Conservation (phyloP, 1,140 invertebrate genomes). For the Heliconius hewitsoni region DNA sequence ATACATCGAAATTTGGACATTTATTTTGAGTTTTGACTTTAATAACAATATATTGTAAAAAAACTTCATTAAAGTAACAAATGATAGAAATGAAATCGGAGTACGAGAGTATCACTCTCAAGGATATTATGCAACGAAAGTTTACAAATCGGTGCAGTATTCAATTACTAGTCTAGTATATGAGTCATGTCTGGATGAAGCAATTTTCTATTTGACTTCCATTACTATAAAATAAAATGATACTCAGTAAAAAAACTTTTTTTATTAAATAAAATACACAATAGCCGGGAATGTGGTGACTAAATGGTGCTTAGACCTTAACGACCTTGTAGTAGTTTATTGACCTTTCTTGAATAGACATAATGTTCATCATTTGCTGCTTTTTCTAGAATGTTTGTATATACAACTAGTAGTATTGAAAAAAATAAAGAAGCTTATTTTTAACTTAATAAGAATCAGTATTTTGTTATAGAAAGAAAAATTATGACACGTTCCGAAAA, state of each 20-base stretch:
- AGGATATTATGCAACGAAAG: slow-evolving; percentile 13
- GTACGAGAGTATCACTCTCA: neutral
- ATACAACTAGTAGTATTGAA: neutral
- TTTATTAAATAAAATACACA: slow-evolving; percentile 1
- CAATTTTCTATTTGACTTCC: neutral
- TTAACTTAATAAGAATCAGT: neutral
- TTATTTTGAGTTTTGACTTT: neutral
- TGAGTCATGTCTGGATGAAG: slow-evolving; percentile 4
- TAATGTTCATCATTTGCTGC: slow-evolving; percentile 10
- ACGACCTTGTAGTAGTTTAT: slow-evolving; percentile 60
- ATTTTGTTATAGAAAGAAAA: neutral
- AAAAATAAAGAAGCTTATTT: neutral
- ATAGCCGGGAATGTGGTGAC: slow-evolving; percentile 31
- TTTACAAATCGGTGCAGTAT: neutral
- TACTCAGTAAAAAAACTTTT: neutral
- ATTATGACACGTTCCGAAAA: slow-evolving; percentile 65
- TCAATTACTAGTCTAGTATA: slow-evolving; percentile 15
- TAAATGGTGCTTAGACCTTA: slow-evolving; percentile 59
- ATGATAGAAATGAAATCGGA: slow-evolving; percentile 11
- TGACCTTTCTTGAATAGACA: slow-evolving; percentile 29
- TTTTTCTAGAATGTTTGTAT: neutral
- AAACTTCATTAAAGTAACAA: neutral
- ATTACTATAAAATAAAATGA: neutral
- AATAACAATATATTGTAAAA: neutral
- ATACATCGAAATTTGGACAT: too few species aligned